These are phyloP conservation scores for Halcyon badia DNA, from an alignment of 2,797 vertebrate species.

Conservation along the genomic window DNA sequence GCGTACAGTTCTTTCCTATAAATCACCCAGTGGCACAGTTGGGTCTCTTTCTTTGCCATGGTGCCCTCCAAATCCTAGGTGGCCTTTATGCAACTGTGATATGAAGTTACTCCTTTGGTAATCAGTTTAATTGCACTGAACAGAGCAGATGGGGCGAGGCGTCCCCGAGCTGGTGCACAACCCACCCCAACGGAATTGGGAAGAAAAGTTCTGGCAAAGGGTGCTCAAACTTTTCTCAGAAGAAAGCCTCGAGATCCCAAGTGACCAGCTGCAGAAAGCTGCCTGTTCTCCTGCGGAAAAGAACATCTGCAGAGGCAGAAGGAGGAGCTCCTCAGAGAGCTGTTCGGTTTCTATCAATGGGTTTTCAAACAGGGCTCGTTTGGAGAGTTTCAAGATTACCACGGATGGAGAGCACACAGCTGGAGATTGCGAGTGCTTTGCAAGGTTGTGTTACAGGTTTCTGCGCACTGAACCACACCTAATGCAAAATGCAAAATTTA, in stretches of 20 bases:
- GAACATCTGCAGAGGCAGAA: background rate
- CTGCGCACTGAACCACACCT: conserved; percentile 35
- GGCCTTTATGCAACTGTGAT: background rate
- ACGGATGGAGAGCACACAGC: background rate
- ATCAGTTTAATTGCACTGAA: background rate
- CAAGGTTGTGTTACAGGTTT: conserved; percentile 33
- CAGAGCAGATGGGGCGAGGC: background rate
- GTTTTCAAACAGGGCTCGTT: background rate
- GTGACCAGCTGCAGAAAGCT: background rate
- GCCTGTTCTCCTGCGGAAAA: background rate
- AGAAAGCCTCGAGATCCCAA: background rate
- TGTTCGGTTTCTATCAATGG: background rate
- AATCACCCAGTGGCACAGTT: background rate
- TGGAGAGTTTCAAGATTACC: background rate
- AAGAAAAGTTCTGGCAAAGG: background rate
- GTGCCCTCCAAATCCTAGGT: background rate
- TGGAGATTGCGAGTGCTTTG: background rate
- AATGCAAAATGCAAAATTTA: conserved; percentile 37
- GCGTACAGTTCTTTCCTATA: background rate
- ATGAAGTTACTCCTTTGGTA: background rate
- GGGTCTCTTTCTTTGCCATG: accelerated
- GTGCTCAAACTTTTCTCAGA: background rate
- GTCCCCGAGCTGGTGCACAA: background rate
- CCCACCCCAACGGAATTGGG: background rate
- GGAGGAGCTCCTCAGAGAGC: background rate